phyloP scores from a whole-genome alignment of 2,113 vertebrate genomes.

The Eretmochelys imbricata region DNA sequence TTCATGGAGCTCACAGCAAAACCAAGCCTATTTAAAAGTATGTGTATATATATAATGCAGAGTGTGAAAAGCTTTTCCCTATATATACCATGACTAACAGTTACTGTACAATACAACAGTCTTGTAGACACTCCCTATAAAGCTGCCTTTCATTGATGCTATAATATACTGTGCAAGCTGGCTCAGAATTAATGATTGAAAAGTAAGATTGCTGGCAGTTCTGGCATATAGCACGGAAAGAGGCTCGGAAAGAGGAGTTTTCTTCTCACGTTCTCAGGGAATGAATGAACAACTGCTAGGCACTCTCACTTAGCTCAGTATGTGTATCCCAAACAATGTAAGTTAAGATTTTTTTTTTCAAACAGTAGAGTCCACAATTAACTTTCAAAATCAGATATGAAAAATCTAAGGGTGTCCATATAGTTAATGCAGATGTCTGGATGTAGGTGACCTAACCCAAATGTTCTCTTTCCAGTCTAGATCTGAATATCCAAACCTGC shows the following conservation, averaged over 20 bases:
- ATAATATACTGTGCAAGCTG: constrained; percentile 21
- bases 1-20: constrained; percentile 15
- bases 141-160: constrained; percentile 47
- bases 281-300: constrained; percentile 32
- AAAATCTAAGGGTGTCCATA: not conserved
- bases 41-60: not conserved
- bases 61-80: constrained; percentile 47
- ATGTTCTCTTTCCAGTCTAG: not conserved
- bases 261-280: not conserved
- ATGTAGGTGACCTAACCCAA: not conserved
- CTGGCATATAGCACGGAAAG: constrained; percentile 4
- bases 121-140: constrained; percentile 44
- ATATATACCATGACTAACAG: constrained; percentile 52
- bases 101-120: not conserved
- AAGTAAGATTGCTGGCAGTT: constrained; percentile 37
- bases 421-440: not conserved
- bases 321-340: not conserved
- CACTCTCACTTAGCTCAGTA: constrained; percentile 10
- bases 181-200: constrained; percentile 40
- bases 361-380: constrained; percentile 4
- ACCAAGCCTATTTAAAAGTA: constrained; percentile 29
- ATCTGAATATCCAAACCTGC: constrained; percentile 5
- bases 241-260: too few relatives aligned
- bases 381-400: not conserved
- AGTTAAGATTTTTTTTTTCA: not conserved